A percentile compares a stretch with the other conserved stretches of the same genome.
These are phyloP conservation scores for Notospermus geniculatus DNA, from an alignment of 1,140 invertebrate species.

Conservation along the genomic window DNA sequence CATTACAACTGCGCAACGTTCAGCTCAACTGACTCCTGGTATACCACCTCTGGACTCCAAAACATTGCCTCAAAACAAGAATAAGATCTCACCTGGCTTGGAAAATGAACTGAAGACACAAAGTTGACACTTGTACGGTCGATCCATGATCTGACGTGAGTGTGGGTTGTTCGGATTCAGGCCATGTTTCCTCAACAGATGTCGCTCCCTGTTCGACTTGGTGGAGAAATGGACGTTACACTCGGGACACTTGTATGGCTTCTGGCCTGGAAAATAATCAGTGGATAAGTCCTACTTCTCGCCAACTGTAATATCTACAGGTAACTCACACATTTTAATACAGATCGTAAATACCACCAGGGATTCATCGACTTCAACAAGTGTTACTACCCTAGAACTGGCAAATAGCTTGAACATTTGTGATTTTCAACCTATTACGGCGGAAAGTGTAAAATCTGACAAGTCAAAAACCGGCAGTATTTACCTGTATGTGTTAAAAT, in stretches of 20 bases:
- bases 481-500: constrained; percentile 62
- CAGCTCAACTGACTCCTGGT: too few species aligned
- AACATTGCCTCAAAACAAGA: too few species aligned
- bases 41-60: too few species aligned
- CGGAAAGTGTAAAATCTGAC: too few species aligned
- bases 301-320: too few species aligned
- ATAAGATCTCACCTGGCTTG: constrained; percentile 63
- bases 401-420: neutral
- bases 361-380: too few species aligned
- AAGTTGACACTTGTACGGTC: constrained; percentile 78
- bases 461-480: neutral
- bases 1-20: too few species aligned
- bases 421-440: too few species aligned
- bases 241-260: constrained; percentile 90
- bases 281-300: too few species aligned
- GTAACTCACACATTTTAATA: neutral
- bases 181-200: constrained; percentile 83
- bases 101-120: constrained; percentile 85
- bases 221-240: constrained; percentile 92
- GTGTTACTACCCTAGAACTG: too few species aligned
- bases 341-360: too few species aligned
- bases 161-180: constrained; percentile 51
- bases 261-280: constrained; percentile 79
- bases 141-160: constrained; percentile 59
- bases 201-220: constrained; percentile 94